Base-by-base conservation (phyloP, 2,797 vertebrate species). In the Acropternis orthonyx region DNA sequence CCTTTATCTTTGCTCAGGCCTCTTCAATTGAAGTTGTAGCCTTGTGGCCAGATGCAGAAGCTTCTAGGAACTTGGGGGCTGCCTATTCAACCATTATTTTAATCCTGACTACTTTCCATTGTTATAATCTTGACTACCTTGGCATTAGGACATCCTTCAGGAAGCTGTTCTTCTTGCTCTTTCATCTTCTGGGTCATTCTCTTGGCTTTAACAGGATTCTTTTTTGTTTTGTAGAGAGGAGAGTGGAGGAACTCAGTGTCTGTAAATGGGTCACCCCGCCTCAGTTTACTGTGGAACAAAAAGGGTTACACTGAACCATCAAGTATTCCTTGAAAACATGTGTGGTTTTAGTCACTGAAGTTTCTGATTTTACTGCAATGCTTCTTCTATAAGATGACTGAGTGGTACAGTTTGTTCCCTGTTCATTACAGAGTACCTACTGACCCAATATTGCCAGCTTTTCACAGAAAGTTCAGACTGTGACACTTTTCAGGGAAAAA, bases 231-330 rank as follows among this genome's bases (percentile, higher is more conserved):
- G 28, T 9, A 6, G 51, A 10, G 0, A 76, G 79, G 49, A 12
- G 36, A 89, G 32, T 6, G 2, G 43, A 97, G 46, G 75, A 97
- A 97, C 4, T 83, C 30, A 0, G 19, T 56, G 55, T 85, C 20
- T 72, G 97, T 97, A 92, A 95, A 95, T 9, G 93, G 94, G 65
- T 98, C 97, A 3, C 96, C 97, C 11, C 30, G 97, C 55, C 98
- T 96, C 80, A 98, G 68, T 95, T 98, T 98, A 2, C 97, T 98
- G 92, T 34, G 78, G 58, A 85, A 96, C 13, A 54, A 84, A 76
- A 92, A 89, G 16, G 8, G 23, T 82, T 90, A 87, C 52, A 85
- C 21, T 80, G 32, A 94, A 81, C 12, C n/a, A 55, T 73, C 44
- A 77, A 56, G 10, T 37, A 75, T 56, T 88, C 69, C 39, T 76